A percentile compares a stretch with the other conserved stretches of the same genome.
These are phyloP conservation scores for Drosophila pseudotakahashii DNA, from an alignment of 2,888 invertebrate species.

Conservation along the genomic window DNA sequence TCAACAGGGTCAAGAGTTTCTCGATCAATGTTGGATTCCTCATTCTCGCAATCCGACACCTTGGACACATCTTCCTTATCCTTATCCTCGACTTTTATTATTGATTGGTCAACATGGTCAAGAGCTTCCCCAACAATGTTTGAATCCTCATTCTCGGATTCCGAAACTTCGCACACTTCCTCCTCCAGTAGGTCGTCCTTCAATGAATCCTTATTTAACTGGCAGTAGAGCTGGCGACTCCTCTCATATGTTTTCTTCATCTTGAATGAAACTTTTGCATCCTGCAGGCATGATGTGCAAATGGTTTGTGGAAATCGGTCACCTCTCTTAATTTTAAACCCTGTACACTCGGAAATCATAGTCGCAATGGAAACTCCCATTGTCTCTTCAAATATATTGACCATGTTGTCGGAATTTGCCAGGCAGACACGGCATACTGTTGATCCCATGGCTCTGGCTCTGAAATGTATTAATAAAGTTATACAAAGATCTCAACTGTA, in stretches of 20 bases:
- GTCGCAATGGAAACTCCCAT: not conserved
- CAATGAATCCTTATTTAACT: not conserved
- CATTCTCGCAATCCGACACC: not conserved
- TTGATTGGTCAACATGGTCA: no score
- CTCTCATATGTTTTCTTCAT: not conserved
- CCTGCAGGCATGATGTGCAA: not conserved
- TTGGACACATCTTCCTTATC: no score
- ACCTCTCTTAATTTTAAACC: not conserved
- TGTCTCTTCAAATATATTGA: not conserved
- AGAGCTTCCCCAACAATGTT: not conserved
- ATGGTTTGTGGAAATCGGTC: not conserved
- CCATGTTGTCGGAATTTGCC: no score
- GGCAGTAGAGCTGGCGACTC: not conserved
- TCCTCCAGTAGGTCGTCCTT: not conserved
- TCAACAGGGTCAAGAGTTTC: not conserved
- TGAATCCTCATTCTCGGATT: not conserved
- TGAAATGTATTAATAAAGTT: not conserved
- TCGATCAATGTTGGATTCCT: not conserved
- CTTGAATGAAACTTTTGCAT: not conserved
- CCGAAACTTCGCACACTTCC: not conserved
- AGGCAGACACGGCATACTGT: not conserved
- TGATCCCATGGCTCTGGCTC: not conserved
- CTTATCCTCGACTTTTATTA: no score
- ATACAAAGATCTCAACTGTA: not conserved
- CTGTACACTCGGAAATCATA: not conserved